phyloP scores from a whole-genome alignment of 2,797 vertebrate species.

The Chelidonichthys spinosus region DNA sequence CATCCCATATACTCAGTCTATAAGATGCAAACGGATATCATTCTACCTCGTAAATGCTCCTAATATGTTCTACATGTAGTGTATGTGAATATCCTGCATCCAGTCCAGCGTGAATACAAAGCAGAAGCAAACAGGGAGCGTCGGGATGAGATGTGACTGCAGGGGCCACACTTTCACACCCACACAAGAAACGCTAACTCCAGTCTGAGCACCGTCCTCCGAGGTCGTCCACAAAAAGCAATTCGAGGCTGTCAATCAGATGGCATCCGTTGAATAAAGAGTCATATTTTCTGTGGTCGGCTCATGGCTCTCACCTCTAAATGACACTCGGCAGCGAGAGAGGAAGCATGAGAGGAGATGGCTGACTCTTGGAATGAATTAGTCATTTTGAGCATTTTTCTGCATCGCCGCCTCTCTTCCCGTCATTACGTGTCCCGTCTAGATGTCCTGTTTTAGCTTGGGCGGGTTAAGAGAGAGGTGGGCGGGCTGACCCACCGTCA shows the following conservation, averaged over 20 bases:
- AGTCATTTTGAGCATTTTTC: constrained; percentile 45
- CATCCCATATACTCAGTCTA: background rate
- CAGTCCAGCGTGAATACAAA: constrained; percentile 30
- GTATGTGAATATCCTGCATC: background rate
- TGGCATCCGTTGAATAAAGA: constrained; percentile 61
- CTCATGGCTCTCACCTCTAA: constrained; percentile 73
- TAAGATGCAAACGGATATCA: background rate
- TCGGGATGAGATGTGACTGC: constrained; percentile 30
- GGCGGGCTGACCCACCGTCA: constrained; percentile 4
- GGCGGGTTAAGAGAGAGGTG: background rate
- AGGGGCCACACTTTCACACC: constrained; percentile 45
- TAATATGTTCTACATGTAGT: background rate
- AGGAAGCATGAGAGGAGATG: constrained; percentile 27
- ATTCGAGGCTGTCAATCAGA: constrained; percentile 72
- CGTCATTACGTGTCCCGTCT: constrained; percentile 33
- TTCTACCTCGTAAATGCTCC: background rate
- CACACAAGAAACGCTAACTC: constrained; percentile 52
- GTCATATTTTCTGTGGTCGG: constrained; percentile 66
- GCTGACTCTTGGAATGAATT: constrained; percentile 51
- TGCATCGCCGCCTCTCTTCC: constrained; percentile 38
- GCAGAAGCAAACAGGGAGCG: constrained; percentile 13
- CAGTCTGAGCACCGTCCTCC: constrained; percentile 47
- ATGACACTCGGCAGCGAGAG: constrained; percentile 48
- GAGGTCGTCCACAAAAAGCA: constrained; percentile 66
- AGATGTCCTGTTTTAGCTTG: constrained; percentile 9